These are phyloP conservation scores for Drosophila planitibia DNA, from an alignment of 2,888 invertebrate genomes.

Conservation along the genomic window DNA sequence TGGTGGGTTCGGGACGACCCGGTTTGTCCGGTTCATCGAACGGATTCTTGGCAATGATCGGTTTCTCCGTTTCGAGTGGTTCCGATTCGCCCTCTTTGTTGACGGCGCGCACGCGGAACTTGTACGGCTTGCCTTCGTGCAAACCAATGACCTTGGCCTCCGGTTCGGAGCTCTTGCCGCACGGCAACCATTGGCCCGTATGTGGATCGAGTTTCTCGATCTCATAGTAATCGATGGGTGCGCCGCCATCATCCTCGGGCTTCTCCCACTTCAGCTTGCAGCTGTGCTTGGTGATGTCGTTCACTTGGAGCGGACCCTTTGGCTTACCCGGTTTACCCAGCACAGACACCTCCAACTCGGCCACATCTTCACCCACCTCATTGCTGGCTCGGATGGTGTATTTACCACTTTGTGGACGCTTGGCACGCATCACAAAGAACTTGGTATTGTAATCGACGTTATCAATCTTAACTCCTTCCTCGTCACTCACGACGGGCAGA, in stretches of 20 bases:
- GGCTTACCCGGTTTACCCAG: slow-evolving; percentile 92
- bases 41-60: slow-evolving; percentile 99
- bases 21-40: slow-evolving; percentile 98
- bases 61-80: slow-evolving; percentile 96
- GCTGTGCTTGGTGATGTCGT: slow-evolving; percentile 95
- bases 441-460: slow-evolving; percentile 96
- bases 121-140: slow-evolving; percentile 98
- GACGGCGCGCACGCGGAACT: slow-evolving; percentile 98
- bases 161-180: slow-evolving; percentile 93
- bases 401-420: slow-evolving; percentile 93
- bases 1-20: slow-evolving; percentile 93
- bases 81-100: slow-evolving; percentile 99
- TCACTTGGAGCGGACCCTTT: slow-evolving; percentile 94
- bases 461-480: slow-evolving; percentile 89
- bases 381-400: slow-evolving; percentile 96
- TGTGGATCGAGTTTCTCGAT: slow-evolving; percentile 97
- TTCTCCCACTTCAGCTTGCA: slow-evolving; percentile 97
- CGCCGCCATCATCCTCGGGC: slow-evolving; percentile 97
- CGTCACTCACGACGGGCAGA: slow-evolving; percentile 88
- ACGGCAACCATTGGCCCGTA: slow-evolving; percentile 97
- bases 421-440: slow-evolving; percentile 93
- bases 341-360: slow-evolving; percentile 95
- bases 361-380: slow-evolving; percentile 96
- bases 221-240: slow-evolving; percentile 96
- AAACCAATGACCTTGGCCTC: slow-evolving; percentile 93